These are phyloP conservation scores for Axis porcinus DNA, from an alignment of 2,113 vertebrate species.

Conservation along the genomic window DNA sequence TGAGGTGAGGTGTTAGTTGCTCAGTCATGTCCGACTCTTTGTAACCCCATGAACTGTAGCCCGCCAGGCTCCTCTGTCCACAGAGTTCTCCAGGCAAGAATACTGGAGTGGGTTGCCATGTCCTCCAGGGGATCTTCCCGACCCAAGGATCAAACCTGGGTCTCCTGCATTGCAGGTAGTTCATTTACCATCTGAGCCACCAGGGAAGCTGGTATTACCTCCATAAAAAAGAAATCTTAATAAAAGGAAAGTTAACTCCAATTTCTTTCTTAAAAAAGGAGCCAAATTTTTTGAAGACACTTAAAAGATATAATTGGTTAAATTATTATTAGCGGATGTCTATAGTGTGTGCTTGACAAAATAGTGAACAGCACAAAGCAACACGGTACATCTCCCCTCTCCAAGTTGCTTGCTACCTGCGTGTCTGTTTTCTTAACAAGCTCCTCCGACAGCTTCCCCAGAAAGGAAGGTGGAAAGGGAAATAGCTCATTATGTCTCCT, in stretches of 20 bases:
- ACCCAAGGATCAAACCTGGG: no score
- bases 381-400: not conserved
- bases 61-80: not conserved
- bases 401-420: not conserved
- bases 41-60: not conserved
- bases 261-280: not conserved
- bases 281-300: not conserved
- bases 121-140: not conserved
- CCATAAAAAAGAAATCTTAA: not conserved
- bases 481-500: not conserved
- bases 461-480: not conserved
- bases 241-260: not conserved
- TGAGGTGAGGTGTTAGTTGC: not conserved
- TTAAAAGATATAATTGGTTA: not conserved
- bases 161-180: not conserved
- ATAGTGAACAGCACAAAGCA: not conserved
- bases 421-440: not conserved
- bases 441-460: not conserved
- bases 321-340: not conserved
- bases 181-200: not conserved
- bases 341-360: not conserved
- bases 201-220: not conserved
- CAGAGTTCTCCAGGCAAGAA: not conserved
- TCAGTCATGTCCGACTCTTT: not conserved
- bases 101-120: fast-evolving